These are phyloP conservation scores for Magallana ariakensis DNA, from an alignment of 1,140 invertebrate genomes.

Conservation along the genomic window DNA sequence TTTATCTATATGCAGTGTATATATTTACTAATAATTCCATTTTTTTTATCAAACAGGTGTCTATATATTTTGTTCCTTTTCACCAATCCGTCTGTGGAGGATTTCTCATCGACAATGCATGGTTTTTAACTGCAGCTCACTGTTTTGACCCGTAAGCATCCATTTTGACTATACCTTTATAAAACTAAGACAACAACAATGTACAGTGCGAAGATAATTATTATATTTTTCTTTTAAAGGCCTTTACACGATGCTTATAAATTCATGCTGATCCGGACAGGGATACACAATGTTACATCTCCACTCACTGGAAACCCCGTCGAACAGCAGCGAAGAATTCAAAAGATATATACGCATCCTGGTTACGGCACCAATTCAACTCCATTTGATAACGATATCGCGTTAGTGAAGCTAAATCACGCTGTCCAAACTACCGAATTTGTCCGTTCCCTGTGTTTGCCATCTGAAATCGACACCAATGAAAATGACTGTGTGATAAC, in stretches of 20 bases:
- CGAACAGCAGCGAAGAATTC: not conserved
- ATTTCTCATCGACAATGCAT: constrained; percentile 12
- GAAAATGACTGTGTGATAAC: constrained; percentile 14
- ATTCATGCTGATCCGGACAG: constrained; percentile 2
- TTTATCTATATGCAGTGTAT: not conserved
- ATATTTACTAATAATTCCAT: not conserved
- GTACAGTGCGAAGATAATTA: not conserved
- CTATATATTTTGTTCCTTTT: constrained; percentile 13
- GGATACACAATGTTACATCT: constrained; percentile 19
- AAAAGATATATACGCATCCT: not conserved
- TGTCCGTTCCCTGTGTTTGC: constrained; percentile 7
- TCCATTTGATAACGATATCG: constrained; percentile 31
- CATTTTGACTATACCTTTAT: not conserved
- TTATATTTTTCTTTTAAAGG: too few species aligned
- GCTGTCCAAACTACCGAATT: not conserved
- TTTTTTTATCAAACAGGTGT: constrained; percentile 2
- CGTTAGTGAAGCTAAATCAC: not conserved
- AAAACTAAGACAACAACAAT: too few species aligned
- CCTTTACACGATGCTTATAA: not conserved
- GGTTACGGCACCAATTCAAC: not conserved
- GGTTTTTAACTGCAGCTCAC: constrained; percentile 30
- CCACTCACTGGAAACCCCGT: not conserved
- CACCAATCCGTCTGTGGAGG: constrained; percentile 18
- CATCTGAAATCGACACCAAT: too few species aligned
- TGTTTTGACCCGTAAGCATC: constrained; percentile 26